phyloP scores from a whole-genome alignment of 2,888 invertebrate species.

The Oxyscelio sp. region DNA sequence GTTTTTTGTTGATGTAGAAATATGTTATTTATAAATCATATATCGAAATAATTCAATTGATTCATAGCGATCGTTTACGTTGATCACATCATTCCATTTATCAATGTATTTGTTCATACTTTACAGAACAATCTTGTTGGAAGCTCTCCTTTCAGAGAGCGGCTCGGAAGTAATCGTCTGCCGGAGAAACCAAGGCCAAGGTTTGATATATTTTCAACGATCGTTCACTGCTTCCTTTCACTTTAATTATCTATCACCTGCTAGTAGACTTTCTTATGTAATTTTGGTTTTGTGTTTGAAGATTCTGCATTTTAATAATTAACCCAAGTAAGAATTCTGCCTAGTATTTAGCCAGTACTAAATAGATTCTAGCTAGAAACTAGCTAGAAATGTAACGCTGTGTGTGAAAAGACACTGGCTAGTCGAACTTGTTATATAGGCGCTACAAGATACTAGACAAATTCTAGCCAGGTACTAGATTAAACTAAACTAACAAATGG shows the following conservation, averaged over 20 bases:
- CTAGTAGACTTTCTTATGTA: not conserved
- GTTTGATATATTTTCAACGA: too few species aligned
- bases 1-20: not conserved
- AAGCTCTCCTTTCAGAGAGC: conserved; percentile 96
- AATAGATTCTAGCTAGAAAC: too few species aligned
- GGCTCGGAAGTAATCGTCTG: conserved; percentile 95
- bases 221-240: conserved; percentile 77
- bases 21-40: not conserved
- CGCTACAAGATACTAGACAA: too few species aligned
- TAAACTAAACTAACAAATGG: too few species aligned
- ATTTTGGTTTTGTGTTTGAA: conserved; percentile 1
- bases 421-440: too few species aligned
- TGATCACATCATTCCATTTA: conserved; percentile 46
- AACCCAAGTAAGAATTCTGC: too few species aligned
- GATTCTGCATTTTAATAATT: too few species aligned
- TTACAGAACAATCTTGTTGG: conserved; percentile 90
- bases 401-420: too few species aligned
- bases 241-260: conserved; percentile 72
- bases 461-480: too few species aligned
- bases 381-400: too few species aligned
- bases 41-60: not conserved
- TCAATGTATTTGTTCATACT: conserved; percentile 79
- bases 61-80: not conserved
- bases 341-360: too few species aligned
- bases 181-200: conserved; percentile 95